Conservation (phyloP, 2,113 vertebrate species). For the Nannobrachium achirus region DNA sequence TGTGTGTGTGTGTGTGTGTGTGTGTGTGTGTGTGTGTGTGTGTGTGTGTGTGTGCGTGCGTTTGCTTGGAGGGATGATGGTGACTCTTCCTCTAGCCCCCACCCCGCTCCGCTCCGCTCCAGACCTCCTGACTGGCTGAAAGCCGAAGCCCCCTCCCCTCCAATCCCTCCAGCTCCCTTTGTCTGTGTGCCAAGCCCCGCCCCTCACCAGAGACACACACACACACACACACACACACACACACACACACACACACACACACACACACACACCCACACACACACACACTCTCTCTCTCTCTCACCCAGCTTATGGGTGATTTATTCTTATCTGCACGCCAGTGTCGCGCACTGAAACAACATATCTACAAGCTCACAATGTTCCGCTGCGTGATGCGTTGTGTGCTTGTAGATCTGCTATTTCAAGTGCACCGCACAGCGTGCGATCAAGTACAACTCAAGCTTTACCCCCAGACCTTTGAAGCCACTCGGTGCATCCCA, state of each 20-base stretch:
- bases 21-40: slow-evolving; percentile 27
- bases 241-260: background rate
- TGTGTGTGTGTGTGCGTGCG: slow-evolving; percentile 12
- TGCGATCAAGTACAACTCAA: no score
- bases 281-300: slow-evolving; percentile 3
- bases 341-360: no score
- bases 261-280: background rate
- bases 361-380: no score
- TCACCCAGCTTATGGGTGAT: slow-evolving; percentile 6
- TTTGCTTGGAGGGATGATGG: slow-evolving; percentile 30
- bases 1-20: slow-evolving; percentile 18
- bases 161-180: slow-evolving; percentile 68
- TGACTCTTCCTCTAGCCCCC: slow-evolving; percentile 47
- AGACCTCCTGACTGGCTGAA: slow-evolving; percentile 62
- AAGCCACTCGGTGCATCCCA: slow-evolving; percentile 43
- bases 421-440: no score
- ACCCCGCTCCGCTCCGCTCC: slow-evolving; percentile 61
- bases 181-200: slow-evolving; percentile 66
- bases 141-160: slow-evolving; percentile 55
- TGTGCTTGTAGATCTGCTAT: no score
- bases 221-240: background rate
- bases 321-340: background rate
- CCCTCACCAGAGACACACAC: slow-evolving; percentile 5
- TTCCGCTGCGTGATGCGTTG: no score
- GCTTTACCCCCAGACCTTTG: background rate